Evolutionary conservation across 2,113 vertebrate species (phyloP).

Genomic region (Pluvianellus socialis): DNA sequence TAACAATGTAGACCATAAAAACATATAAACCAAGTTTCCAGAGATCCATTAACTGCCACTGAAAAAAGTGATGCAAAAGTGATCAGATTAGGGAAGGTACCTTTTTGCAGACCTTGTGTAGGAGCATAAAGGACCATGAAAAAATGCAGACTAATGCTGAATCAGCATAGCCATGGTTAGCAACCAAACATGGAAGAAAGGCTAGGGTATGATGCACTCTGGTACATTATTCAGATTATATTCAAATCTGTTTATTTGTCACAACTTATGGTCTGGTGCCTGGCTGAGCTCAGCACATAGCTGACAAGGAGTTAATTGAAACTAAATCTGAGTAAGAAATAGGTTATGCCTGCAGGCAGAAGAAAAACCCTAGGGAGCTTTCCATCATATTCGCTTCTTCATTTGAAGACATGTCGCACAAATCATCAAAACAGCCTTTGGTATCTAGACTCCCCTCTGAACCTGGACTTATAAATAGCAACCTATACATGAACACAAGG

Average conservation of each 20-base stretch:
- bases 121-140: not conserved
- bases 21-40: not conserved
- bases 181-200: not conserved
- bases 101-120: not conserved
- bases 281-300: slow-evolving; percentile 14
- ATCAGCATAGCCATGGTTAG: not conserved
- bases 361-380: slow-evolving; percentile 24
- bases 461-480: slow-evolving; percentile 45
- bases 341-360: slow-evolving; percentile 35
- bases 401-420: not conserved
- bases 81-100: not conserved
- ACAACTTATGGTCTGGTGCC: not conserved
- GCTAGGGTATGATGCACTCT: not conserved
- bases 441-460: slow-evolving; percentile 35
- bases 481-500: not conserved
- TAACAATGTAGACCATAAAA: not conserved
- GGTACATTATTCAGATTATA: not conserved
- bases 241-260: slow-evolving; percentile 17
- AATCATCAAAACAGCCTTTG: slow-evolving; percentile 40
- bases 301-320: slow-evolving; percentile 43
- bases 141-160: not conserved
- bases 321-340: slow-evolving; percentile 22
- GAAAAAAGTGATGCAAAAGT: not conserved
- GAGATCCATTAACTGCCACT: not conserved
- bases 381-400: slow-evolving; percentile 37